These are phyloP conservation scores for Andrena minutula DNA, from an alignment of 2,888 invertebrate species.

Conservation along the genomic window DNA sequence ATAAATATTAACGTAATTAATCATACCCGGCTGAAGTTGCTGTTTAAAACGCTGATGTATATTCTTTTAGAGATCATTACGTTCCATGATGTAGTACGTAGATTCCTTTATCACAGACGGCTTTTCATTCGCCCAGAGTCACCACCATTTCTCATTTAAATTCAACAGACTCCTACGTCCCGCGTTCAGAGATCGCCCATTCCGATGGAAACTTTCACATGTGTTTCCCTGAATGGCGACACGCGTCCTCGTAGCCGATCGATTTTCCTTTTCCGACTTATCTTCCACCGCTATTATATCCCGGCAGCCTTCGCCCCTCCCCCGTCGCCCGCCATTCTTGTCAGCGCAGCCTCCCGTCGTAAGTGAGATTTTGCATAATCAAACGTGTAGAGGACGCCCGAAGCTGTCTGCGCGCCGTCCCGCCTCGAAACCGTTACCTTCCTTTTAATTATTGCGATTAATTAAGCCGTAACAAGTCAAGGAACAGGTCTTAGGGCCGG, in stretches of 20 bases:
- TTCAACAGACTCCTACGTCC: background rate
- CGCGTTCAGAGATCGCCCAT: constrained; percentile 9
- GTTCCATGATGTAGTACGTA: background rate
- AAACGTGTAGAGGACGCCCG: constrained; percentile 72
- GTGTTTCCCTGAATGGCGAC: constrained; percentile 11
- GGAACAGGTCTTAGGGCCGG: constrained; percentile 46
- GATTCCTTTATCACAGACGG: background rate
- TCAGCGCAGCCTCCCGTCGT: constrained; percentile 47
- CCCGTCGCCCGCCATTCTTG: constrained; percentile 43
- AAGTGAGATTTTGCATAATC: constrained; percentile 80
- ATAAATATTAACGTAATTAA: too few species aligned
- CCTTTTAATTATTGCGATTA: constrained; percentile 84
- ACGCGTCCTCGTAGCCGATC: constrained; percentile 20
- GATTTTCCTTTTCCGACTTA: constrained; percentile 36
- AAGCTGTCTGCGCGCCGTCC: constrained; percentile 66
- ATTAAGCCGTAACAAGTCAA: constrained; percentile 81
- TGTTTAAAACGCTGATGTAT: too few species aligned
- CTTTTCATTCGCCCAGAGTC: background rate
- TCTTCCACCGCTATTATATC: constrained; percentile 43
- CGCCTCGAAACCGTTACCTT: constrained; percentile 62
- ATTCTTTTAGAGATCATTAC: background rate
- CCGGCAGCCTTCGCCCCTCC: constrained; percentile 5
- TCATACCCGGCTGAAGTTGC: too few species aligned
- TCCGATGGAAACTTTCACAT: constrained; percentile 8
- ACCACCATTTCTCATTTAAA: background rate